phyloP scores from a whole-genome alignment of 2,797 vertebrate genomes.

The Notoglanidium macrostoma region DNA sequence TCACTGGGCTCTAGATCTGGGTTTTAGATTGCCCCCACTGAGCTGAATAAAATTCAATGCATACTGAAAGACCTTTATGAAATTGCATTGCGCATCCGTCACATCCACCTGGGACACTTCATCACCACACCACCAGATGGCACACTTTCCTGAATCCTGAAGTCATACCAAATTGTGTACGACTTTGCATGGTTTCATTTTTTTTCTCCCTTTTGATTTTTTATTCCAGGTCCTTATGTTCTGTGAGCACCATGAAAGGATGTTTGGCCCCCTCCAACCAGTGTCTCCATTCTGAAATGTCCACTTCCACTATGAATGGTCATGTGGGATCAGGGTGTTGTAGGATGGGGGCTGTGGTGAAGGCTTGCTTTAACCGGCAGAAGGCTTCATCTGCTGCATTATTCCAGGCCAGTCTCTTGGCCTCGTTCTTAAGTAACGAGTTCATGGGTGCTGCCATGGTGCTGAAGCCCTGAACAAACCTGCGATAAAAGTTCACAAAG shows the following conservation, averaged over 20 bases:
- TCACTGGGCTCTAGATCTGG: neutral
- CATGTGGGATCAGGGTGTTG: neutral
- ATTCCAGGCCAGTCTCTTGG: neutral
- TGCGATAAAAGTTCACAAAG: too few species aligned
- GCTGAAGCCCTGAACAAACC: too few species aligned
- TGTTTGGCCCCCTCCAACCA: too few species aligned
- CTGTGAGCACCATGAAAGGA: too few species aligned
- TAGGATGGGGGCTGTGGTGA: neutral
- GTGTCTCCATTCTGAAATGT: too few species aligned
- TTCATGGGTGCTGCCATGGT: neutral
- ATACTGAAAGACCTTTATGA: neutral
- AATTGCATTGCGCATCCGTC: neutral
- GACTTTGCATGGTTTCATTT: too few species aligned
- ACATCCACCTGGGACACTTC: neutral
- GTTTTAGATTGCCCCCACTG: neutral
- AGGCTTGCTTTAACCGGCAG: neutral
- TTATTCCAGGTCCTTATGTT: too few species aligned
- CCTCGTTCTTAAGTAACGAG: neutral
- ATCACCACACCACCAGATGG: neutral
- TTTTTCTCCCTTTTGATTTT: too few species aligned
- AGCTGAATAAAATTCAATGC: neutral
- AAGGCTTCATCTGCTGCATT: too few species aligned
- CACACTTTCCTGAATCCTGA: neutral
- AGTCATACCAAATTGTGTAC: too few species aligned
- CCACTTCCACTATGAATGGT: neutral